phyloP scores from a whole-genome alignment of 2,113 vertebrate species.

The Psittacus erithacus region DNA sequence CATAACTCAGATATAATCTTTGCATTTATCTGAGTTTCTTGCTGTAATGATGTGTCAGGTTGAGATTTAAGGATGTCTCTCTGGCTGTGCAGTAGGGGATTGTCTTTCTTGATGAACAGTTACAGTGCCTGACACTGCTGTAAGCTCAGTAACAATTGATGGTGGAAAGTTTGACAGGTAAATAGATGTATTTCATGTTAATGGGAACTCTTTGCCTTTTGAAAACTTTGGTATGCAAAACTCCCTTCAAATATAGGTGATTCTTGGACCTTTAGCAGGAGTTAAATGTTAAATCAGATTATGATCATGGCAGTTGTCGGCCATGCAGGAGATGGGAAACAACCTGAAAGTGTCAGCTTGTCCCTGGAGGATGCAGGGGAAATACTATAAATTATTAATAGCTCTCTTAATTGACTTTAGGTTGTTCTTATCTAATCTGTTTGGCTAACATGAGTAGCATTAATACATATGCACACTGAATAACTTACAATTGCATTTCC shows the following conservation, averaged over 20 bases:
- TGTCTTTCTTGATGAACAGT: neutral
- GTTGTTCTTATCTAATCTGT: neutral
- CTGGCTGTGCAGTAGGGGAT: neutral
- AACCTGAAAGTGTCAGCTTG: neutral
- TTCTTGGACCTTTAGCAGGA: neutral
- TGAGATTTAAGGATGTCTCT: neutral
- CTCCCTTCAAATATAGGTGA: neutral
- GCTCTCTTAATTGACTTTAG: neutral
- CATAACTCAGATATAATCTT: neutral
- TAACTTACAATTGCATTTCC: neutral
- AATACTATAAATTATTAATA: neutral
- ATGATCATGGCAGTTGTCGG: neutral
- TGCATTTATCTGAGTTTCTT: neutral
- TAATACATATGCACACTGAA: neutral
- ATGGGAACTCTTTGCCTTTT: neutral
- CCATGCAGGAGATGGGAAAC: neutral
- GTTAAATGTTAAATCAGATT: neutral
- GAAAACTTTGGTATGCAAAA: neutral
- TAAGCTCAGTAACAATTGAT: neutral
- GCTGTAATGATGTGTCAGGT: neutral
- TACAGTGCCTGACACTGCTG: neutral
- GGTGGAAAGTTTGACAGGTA: neutral
- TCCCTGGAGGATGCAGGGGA: neutral
- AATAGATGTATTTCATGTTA: neutral
- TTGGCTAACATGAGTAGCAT: neutral